Percentiles rank a stretch among this genome's conserved stretches.
phyloP scores from a whole-genome alignment of 2,113 vertebrate genomes.

The Anoura caudifer region DNA sequence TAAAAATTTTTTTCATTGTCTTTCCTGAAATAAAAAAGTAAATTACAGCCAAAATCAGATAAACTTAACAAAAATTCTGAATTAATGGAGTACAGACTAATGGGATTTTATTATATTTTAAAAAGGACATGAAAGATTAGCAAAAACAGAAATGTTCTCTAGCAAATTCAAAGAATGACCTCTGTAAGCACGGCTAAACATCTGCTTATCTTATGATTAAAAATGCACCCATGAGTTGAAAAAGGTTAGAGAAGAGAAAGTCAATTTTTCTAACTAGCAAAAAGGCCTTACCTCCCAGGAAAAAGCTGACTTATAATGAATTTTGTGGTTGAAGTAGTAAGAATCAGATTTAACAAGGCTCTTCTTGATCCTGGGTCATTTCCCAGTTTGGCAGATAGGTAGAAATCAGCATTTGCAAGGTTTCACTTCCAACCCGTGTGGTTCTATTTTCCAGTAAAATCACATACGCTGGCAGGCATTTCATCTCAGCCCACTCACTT shows the following conservation, averaged over 20 bases:
- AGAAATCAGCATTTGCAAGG: background rate
- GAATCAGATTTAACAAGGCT: background rate
- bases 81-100: background rate
- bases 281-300: background rate
- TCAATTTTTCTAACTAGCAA: background rate
- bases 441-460: conserved; percentile 49
- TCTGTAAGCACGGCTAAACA: background rate
- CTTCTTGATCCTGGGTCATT: background rate
- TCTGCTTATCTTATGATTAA: background rate
- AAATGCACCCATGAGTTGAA: background rate
- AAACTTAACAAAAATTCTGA: background rate
- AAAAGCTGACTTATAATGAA: background rate
- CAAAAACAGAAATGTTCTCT: background rate
- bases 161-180: background rate
- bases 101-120: background rate
- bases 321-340: background rate
- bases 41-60: conserved; percentile 2
- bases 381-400: background rate
- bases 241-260: background rate
- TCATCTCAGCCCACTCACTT: background rate
- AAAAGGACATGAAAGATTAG: background rate
- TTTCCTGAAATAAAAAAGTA: background rate
- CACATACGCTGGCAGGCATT: background rate
- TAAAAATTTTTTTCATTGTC: background rate
- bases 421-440: conserved; percentile 48